These are phyloP conservation scores for Aleiodes sp. DNA, from an alignment of 1,140 invertebrate genomes.

Conservation along the genomic window DNA sequence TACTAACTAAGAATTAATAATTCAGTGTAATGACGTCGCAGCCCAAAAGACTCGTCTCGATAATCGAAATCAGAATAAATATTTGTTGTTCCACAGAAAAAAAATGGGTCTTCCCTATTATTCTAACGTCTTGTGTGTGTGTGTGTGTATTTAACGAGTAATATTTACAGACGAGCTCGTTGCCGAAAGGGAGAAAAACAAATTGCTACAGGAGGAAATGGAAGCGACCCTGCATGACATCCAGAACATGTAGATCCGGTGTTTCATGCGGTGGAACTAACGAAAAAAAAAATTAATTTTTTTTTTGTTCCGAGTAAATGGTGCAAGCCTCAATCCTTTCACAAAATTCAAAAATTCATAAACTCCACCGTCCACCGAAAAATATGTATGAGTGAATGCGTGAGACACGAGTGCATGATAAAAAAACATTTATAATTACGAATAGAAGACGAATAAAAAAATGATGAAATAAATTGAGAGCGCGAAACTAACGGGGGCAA, in stretches of 20 bases:
- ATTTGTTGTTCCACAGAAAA: too few species aligned
- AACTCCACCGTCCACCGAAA: slow-evolving; percentile 19
- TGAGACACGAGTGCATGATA: too few species aligned
- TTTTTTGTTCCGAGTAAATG: slow-evolving; percentile 3
- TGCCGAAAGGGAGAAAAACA: slow-evolving; percentile 95
- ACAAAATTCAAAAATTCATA: not conserved
- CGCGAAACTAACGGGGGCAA: too few species aligned
- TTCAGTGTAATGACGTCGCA: too few species aligned
- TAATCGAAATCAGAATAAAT: too few species aligned
- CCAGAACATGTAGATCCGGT: slow-evolving; percentile 92
- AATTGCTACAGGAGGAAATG: slow-evolving; percentile 97
- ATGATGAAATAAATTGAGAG: too few species aligned
- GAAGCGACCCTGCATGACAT: slow-evolving; percentile 99
- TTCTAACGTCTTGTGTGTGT: slow-evolving; percentile 40
- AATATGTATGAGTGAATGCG: too few species aligned
- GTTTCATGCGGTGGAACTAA: slow-evolving; percentile 49
- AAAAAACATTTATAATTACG: too few species aligned
- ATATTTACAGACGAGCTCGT: slow-evolving; percentile 92
- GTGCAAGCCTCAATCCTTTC: not conserved
- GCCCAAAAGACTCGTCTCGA: too few species aligned
- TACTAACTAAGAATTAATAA: too few species aligned
- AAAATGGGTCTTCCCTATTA: too few species aligned
- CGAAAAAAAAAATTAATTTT: slow-evolving; percentile 32
- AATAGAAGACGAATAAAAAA: too few species aligned
- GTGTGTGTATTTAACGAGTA: slow-evolving; percentile 56